Percentiles rank a stretch among this genome's conserved stretches.
These are phyloP conservation scores for Monomorium pharaonis DNA, from an alignment of 1,140 invertebrate species.

Conservation along the genomic window DNA sequence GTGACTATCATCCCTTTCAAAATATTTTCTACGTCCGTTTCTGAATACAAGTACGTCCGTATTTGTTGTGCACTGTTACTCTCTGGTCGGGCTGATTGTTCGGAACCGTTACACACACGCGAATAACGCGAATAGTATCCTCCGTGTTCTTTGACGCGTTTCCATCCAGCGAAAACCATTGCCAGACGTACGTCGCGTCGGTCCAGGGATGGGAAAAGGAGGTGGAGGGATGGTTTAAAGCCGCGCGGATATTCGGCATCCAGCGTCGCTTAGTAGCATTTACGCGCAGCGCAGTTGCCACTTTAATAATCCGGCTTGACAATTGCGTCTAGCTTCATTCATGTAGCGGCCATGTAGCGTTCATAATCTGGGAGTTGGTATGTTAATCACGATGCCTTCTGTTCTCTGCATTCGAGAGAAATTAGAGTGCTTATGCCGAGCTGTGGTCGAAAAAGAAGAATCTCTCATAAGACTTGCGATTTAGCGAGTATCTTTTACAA, in stretches of 20 bases:
- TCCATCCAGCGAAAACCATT: constrained; percentile 17
- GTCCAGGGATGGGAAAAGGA: too few species aligned
- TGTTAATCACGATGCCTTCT: constrained; percentile 21
- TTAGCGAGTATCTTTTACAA: neutral
- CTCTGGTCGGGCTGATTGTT: neutral
- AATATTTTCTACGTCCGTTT: neutral
- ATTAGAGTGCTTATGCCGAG: neutral
- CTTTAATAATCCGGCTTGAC: constrained; percentile 57
- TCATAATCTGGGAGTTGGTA: constrained; percentile 28
- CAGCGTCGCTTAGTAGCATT: neutral
- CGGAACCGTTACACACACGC: neutral
- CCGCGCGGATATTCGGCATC: constrained; percentile 46
- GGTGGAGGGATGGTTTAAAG: constrained; percentile 29
- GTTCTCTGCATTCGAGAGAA: neutral
- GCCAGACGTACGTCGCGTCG: constrained; percentile 27
- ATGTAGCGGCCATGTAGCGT: constrained; percentile 17
- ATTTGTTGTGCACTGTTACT: neutral
- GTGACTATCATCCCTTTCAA: neutral
- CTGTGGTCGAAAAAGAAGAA: neutral
- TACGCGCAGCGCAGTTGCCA: constrained; percentile 10
- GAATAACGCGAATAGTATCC: constrained; percentile 4
- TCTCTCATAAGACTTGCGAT: neutral
- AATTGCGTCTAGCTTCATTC: constrained; percentile 52
- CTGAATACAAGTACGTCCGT: neutral
- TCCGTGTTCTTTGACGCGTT: constrained; percentile 37